Evolutionary conservation across 1,140 invertebrate genomes (phyloP).

Genomic region (Pachypsylla venusta): DNA sequence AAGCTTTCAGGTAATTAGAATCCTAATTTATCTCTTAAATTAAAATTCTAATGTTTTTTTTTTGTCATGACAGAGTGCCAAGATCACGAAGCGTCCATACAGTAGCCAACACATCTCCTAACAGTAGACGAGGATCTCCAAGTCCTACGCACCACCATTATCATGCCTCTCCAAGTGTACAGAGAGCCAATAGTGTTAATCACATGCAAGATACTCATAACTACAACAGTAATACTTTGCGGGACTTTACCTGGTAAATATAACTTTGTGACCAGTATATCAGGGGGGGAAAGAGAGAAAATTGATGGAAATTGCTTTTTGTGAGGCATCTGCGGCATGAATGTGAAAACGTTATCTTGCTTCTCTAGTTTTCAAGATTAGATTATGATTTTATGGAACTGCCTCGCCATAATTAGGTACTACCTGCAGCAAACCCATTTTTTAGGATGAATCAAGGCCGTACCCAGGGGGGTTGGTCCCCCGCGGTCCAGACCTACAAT

Average conservation of each 20-base stretch:
- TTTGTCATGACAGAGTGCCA: slow-evolving; percentile 24
- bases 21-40: background rate
- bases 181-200: slow-evolving; percentile 25
- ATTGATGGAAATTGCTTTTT: too few species aligned
- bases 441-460: too few species aligned
- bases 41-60: background rate
- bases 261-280: too few species aligned
- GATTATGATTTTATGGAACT: too few species aligned
- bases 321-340: too few species aligned
- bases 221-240: slow-evolving; percentile 29
- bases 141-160: slow-evolving; percentile 12
- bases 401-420: too few species aligned
- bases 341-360: too few species aligned
- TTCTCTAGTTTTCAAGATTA: too few species aligned
- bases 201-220: slow-evolving; percentile 23
- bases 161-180: slow-evolving; percentile 5
- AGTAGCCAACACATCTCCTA: slow-evolving; percentile 32
- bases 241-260: slow-evolving; percentile 35
- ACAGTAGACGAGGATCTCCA: slow-evolving; percentile 21
- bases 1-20: background rate
- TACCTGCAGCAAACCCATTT: too few species aligned
- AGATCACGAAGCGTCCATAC: slow-evolving; percentile 37
- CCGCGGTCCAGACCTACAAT: too few species aligned
- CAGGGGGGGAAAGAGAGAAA: too few species aligned
- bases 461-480: too few species aligned